A percentile compares a stretch with the other conserved stretches of the same genome.
These are phyloP conservation scores for Heliconius aoede DNA, from an alignment of 2,888 invertebrate genomes.

Conservation along the genomic window DNA sequence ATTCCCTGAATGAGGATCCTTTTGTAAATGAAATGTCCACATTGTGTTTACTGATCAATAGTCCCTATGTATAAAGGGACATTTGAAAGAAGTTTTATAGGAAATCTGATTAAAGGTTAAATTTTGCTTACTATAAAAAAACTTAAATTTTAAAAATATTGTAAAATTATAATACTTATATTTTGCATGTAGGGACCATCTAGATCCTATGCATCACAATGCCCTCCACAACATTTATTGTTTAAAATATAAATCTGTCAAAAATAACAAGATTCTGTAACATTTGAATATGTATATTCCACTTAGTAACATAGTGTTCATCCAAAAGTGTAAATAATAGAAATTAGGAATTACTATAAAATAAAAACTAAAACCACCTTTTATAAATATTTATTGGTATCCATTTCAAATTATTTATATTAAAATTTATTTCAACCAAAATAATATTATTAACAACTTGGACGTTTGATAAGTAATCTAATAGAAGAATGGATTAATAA, in stretches of 20 bases:
- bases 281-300: background rate
- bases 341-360: constrained; percentile 25
- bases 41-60: too few relatives aligned
- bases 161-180: too few relatives aligned
- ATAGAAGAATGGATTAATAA: constrained; percentile 61
- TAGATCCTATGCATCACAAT: too few relatives aligned
- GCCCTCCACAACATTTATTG: background rate
- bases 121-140: too few relatives aligned
- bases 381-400: constrained; percentile 56
- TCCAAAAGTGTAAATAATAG: background rate
- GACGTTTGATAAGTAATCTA: constrained; percentile 42
- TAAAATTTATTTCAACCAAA: constrained; percentile 44
- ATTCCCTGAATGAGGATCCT: background rate
- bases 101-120: too few relatives aligned
- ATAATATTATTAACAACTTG: constrained; percentile 46
- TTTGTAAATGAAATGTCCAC: too few relatives aligned
- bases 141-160: too few relatives aligned
- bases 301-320: background rate
- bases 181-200: too few relatives aligned
- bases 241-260: too few relatives aligned
- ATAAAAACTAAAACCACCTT: constrained; percentile 42
- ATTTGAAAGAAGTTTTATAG: too few relatives aligned
- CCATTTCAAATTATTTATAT: constrained; percentile 42
- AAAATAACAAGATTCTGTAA: background rate
- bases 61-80: too few relatives aligned